A percentile compares a stretch with the other conserved stretches of the same genome.
Evolutionary conservation across 2,113 vertebrate species (phyloP).

Genomic region (Sturnira hondurensis): DNA sequence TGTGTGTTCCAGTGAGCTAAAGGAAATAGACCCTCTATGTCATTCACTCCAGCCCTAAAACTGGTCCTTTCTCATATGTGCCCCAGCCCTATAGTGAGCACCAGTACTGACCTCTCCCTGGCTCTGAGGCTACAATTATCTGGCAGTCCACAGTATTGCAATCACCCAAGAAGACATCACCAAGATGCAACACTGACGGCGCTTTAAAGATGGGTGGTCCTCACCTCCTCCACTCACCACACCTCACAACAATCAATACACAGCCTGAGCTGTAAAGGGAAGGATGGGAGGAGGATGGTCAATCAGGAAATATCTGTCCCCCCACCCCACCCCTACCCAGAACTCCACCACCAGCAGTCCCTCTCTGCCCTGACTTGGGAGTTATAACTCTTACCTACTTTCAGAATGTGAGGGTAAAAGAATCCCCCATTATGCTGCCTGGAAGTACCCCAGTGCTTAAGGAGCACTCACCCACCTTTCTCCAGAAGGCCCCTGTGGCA

Average conservation of each 20-base stretch:
- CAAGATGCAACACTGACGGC: background rate
- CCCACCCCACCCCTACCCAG: background rate
- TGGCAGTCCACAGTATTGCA: background rate
- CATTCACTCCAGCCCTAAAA: background rate
- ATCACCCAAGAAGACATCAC: background rate
- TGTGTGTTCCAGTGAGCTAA: background rate
- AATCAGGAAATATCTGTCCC: background rate
- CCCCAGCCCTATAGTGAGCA: background rate
- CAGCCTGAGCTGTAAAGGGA: background rate
- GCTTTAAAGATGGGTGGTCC: background rate
- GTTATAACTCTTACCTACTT: background rate
- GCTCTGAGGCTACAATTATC: background rate
- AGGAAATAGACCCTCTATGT: background rate
- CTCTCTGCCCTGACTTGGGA: background rate
- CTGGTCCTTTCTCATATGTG: background rate
- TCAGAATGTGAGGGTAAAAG: background rate
- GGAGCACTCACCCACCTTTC: background rate
- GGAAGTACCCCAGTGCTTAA: background rate
- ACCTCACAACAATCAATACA: background rate
- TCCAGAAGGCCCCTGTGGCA: background rate
- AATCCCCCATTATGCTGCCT: background rate
- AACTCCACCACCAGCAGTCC: background rate
- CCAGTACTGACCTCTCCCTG: background rate
- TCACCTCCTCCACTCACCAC: background rate
- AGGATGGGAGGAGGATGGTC: background rate